A percentile compares a stretch with the other conserved stretches of the same genome.
These are phyloP conservation scores for Dasysyrphus albostriatus DNA, from an alignment of 2,888 invertebrate species.

Conservation along the genomic window DNA sequence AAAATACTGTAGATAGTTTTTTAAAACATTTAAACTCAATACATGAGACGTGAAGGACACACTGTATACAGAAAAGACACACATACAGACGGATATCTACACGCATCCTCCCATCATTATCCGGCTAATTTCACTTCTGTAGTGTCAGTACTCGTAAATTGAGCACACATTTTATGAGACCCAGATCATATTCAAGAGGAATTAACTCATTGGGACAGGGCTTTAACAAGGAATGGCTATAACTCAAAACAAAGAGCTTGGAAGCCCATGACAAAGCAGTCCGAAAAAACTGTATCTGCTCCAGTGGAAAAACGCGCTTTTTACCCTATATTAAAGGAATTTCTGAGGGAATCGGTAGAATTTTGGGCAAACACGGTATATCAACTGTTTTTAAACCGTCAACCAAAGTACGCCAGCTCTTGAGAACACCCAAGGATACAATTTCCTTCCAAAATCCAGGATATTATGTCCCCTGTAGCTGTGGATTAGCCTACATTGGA, in stretches of 20 bases:
- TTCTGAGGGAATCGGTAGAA: neutral
- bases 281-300: neutral
- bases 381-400: neutral
- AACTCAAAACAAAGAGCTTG: neutral
- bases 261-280: neutral
- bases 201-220: neutral
- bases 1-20: too few relatives aligned
- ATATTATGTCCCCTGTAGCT: too few relatives aligned
- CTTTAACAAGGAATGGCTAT: neutral
- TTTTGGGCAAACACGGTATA: neutral
- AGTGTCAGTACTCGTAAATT: neutral
- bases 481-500: too few relatives aligned
- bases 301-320: neutral
- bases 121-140: too few relatives aligned
- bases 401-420: neutral
- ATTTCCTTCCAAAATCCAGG: too few relatives aligned
- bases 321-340: neutral
- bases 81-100: too few relatives aligned
- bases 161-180: slow-evolving; percentile 5
- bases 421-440: too few relatives aligned
- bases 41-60: too few relatives aligned
- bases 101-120: too few relatives aligned
- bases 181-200: neutral
- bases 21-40: too few relatives aligned
- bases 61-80: too few relatives aligned